Conservation (phyloP, 2,797 vertebrate species). For the Pseudotriccus pelzelni region DNA sequence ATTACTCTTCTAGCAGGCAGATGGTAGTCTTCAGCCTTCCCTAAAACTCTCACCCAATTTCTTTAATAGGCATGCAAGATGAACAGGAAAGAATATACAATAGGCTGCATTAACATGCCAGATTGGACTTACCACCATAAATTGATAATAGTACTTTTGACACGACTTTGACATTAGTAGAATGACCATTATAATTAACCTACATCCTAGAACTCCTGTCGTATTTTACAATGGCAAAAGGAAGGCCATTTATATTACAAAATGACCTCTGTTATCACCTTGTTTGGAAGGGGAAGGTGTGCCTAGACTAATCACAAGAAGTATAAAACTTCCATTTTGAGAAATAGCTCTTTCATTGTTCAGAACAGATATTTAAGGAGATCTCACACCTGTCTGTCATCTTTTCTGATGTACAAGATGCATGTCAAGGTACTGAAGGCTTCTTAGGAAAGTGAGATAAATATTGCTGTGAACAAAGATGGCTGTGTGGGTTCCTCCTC, state of each 20-base stretch:
- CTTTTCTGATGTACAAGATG: not conserved
- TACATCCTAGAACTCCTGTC: conserved; percentile 41
- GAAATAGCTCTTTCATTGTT: not conserved
- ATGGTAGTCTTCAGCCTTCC: conserved; percentile 47
- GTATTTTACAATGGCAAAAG: conserved; percentile 50
- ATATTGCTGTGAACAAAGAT: not conserved
- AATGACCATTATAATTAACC: conserved; percentile 65
- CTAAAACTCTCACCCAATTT: conserved; percentile 24
- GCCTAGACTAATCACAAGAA: not conserved
- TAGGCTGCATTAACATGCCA: conserved; percentile 46
- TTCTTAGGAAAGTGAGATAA: not conserved
- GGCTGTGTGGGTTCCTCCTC: not conserved
- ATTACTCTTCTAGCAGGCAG: conserved; percentile 34
- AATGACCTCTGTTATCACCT: conserved; percentile 52
- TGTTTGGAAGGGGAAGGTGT: conserved; percentile 43
- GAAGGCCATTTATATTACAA: conserved; percentile 28
- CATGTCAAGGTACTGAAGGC: not conserved
- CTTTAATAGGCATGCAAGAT: conserved; percentile 27
- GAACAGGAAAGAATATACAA: not conserved
- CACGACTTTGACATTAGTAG: conserved; percentile 45
- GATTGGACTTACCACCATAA: conserved; percentile 34
- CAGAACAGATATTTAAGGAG: not conserved
- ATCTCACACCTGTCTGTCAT: conserved; percentile 16
- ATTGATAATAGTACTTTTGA: conserved; percentile 49
- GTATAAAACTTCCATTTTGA: conserved; percentile 12